Percentiles rank a stretch among this genome's conserved stretches.
Conservation (phyloP, 2,888 invertebrate species). For the Kuschelorhynchus macadamiae region DNA sequence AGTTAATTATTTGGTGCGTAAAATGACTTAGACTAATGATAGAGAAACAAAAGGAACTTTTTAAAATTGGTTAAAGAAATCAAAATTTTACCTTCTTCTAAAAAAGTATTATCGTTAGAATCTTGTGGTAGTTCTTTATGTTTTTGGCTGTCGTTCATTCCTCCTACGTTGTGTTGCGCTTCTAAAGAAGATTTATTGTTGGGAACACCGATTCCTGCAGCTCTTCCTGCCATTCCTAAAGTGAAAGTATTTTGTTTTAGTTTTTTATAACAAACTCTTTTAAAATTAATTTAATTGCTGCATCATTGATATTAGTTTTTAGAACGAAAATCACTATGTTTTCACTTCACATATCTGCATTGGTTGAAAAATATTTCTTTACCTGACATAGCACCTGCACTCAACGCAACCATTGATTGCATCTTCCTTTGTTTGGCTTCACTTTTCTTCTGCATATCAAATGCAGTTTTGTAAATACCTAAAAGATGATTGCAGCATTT, state of each 20-base stretch:
- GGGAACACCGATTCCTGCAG: slow-evolving; percentile 88
- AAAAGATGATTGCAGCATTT: neutral
- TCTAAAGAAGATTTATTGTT: slow-evolving; percentile 67
- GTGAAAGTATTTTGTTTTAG: too few relatives aligned
- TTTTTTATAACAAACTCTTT: too few relatives aligned
- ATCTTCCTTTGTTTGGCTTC: slow-evolving; percentile 96
- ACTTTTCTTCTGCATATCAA: slow-evolving; percentile 97
- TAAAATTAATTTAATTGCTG: too few relatives aligned
- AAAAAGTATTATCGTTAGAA: slow-evolving; percentile 43
- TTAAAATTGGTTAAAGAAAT: too few relatives aligned
- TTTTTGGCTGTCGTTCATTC: slow-evolving; percentile 31
- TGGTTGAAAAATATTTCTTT: too few relatives aligned
- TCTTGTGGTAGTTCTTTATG: slow-evolving; percentile 29
- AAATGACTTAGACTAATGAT: too few relatives aligned
- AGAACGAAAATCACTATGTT: too few relatives aligned
- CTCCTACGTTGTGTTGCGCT: neutral
- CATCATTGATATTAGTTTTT: too few relatives aligned
- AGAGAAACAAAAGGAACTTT: too few relatives aligned
- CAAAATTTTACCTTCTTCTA: slow-evolving; percentile 31
- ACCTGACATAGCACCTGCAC: slow-evolving; percentile 87
- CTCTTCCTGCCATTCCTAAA: slow-evolving; percentile 86
- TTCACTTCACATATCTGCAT: too few relatives aligned
- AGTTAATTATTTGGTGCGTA: neutral
- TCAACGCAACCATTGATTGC: slow-evolving; percentile 94
- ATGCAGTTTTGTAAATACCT: slow-evolving; percentile 93